Evolutionary conservation across 2,113 vertebrate species (phyloP).

Genomic region (Anhinga rufa): DNA sequence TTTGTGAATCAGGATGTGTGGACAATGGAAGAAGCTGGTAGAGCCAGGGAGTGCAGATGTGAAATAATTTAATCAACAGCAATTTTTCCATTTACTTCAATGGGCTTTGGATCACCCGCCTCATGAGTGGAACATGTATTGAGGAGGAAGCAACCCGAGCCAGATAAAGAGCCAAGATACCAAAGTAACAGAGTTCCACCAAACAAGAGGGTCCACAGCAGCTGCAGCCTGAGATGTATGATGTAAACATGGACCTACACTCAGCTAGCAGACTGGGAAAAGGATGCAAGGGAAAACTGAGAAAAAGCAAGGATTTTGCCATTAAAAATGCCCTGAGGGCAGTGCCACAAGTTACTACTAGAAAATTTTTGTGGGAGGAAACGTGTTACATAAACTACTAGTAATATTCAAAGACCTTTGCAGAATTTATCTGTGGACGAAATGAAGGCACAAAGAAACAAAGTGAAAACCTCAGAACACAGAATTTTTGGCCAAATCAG

Average conservation of each 20-base stretch:
- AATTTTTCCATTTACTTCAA: conserved; percentile 67
- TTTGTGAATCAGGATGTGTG: conserved; percentile 64
- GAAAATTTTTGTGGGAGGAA: background rate
- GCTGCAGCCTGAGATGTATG: conserved; percentile 52
- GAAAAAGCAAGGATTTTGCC: background rate
- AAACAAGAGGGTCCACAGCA: conserved; percentile 53
- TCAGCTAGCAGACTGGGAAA: conserved; percentile 5
- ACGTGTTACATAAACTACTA: background rate
- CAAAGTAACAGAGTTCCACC: conserved; percentile 56
- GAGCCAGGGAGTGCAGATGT: conserved; percentile 60
- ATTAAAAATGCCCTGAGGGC: background rate
- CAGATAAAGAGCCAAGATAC: conserved; percentile 66
- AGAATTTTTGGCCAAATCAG: background rate
- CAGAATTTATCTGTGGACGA: background rate
- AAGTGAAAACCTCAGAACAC: background rate
- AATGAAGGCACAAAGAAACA: background rate
- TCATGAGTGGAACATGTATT: conserved; percentile 54
- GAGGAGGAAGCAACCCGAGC: conserved; percentile 58
- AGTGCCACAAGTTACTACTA: background rate
- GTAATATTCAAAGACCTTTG: background rate
- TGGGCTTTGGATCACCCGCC: conserved; percentile 58
- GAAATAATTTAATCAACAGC: conserved; percentile 63
- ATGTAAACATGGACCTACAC: background rate
- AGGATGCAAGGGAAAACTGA: background rate
- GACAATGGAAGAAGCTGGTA: conserved; percentile 62